Conservation (phyloP, 2,113 vertebrate species). For the Ochotona princeps region DNA sequence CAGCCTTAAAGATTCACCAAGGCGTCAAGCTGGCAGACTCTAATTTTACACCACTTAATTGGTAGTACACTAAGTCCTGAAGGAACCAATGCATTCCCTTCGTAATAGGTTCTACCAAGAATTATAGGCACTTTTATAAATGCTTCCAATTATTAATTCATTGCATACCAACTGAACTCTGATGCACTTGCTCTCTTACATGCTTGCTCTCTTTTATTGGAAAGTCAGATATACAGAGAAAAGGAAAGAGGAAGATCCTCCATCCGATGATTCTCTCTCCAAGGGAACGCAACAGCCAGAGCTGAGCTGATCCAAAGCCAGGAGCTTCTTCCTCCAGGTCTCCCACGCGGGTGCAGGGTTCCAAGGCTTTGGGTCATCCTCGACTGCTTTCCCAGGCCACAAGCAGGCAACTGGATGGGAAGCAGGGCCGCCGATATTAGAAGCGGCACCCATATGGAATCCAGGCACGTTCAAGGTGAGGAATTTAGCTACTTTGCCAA, state of each 20-base stretch:
- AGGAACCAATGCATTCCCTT: not conserved
- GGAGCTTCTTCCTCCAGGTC: no score
- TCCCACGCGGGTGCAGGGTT: no score
- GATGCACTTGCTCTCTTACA: not conserved
- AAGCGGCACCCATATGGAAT: no score
- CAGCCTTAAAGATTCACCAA: not conserved
- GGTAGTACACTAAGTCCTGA: not conserved
- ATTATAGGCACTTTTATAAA: not conserved
- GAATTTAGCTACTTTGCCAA: no score
- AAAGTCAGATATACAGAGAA: not conserved
- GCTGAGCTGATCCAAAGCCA: no score
- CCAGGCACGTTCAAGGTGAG: no score
- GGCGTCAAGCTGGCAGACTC: not conserved
- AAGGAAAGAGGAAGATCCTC: not conserved
- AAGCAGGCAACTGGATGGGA: no score
- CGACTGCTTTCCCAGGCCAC: no score
- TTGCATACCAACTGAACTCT: not conserved
- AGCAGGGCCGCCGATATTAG: no score
- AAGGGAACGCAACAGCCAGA: no score
- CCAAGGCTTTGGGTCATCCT: no score
- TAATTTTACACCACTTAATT: constrained; percentile 3
- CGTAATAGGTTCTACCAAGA: not conserved
- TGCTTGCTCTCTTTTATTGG: not conserved
- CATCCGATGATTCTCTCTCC: not conserved
- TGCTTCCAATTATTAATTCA: not conserved